Conservation (phyloP, 2,797 vertebrate species). For the Leptatherina wallacei region DNA sequence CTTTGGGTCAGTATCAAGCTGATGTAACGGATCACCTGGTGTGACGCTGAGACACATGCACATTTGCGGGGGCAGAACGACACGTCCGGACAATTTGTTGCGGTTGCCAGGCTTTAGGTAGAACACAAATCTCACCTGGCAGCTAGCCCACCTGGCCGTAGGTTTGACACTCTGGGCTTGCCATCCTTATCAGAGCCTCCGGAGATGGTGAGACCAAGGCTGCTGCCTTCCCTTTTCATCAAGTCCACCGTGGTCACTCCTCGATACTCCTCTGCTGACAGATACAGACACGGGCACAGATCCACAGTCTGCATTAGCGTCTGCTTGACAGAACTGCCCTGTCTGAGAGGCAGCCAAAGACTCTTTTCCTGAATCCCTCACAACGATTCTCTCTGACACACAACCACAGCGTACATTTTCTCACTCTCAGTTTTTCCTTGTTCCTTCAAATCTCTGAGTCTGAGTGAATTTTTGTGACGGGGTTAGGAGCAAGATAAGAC, state of each 20-base stretch:
- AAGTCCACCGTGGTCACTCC: conserved; percentile 96
- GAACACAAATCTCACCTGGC: conserved; percentile 89
- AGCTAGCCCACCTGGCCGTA: conserved; percentile 94
- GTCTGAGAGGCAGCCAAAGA: conserved; percentile 50
- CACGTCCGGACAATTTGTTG: conserved; percentile 40
- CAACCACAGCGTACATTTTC: conserved; percentile 37
- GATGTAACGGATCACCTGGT: conserved; percentile 47
- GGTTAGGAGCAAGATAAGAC: conserved; percentile 33
- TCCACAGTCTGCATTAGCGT: conserved; percentile 57
- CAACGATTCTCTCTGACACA: conserved; percentile 44
- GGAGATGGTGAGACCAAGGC: conserved; percentile 95
- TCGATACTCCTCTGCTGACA: conserved; percentile 90
- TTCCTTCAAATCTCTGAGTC: conserved; percentile 36
- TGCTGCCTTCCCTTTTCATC: conserved; percentile 96
- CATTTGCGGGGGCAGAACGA: conserved; percentile 45
- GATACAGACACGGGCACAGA: conserved; percentile 68
- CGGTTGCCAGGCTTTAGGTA: conserved; percentile 54
- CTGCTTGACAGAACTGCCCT: conserved; percentile 51
- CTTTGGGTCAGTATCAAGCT: conserved; percentile 31
- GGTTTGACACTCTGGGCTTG: conserved; percentile 95
- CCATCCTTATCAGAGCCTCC: conserved; percentile 98
- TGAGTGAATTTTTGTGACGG: conserved; percentile 43
- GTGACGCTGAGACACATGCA: conserved; percentile 38
- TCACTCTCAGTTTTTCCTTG: conserved; percentile 37
- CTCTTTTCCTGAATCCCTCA: conserved; percentile 32